Conservation (phyloP, 1,140 invertebrate genomes). For the Paralvinella palmiformis region DNA sequence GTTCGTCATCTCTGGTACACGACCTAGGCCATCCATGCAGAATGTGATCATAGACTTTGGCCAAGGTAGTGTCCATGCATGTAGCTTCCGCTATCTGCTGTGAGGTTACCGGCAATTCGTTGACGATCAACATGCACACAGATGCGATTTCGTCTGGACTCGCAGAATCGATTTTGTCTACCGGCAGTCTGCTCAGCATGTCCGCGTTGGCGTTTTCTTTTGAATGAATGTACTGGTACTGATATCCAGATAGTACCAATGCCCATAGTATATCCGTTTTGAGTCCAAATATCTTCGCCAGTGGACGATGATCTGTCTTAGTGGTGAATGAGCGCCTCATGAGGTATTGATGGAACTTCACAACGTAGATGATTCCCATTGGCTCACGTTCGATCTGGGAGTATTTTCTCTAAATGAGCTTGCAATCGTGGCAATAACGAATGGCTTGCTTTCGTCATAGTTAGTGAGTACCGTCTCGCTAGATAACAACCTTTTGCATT, state of each 20-base stretch:
- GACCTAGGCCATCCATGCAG: background rate
- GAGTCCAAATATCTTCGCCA: background rate
- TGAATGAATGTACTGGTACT: background rate
- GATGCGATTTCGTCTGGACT: background rate
- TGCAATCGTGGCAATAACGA: constrained; percentile 30
- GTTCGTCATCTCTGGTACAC: background rate
- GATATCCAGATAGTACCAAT: no score
- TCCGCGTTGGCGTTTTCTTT: constrained; percentile 6
- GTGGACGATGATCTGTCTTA: background rate
- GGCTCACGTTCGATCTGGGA: constrained; percentile 33
- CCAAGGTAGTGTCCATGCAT: no score
- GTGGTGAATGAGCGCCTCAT: no score
- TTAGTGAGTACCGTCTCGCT: constrained; percentile 5
- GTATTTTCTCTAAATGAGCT: constrained; percentile 35
- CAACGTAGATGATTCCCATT: constrained; percentile 37
- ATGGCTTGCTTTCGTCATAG: background rate
- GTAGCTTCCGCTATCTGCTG: background rate
- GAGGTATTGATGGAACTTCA: no score
- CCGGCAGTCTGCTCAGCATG: background rate
- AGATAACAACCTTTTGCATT: constrained; percentile 1
- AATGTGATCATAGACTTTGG: background rate
- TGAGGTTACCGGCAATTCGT: constrained; percentile 6
- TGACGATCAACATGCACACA: constrained; percentile 1
- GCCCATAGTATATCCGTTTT: background rate
- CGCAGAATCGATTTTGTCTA: no score